phyloP scores from a whole-genome alignment of 2,888 invertebrate species.

The Plagodis pulveraria region DNA sequence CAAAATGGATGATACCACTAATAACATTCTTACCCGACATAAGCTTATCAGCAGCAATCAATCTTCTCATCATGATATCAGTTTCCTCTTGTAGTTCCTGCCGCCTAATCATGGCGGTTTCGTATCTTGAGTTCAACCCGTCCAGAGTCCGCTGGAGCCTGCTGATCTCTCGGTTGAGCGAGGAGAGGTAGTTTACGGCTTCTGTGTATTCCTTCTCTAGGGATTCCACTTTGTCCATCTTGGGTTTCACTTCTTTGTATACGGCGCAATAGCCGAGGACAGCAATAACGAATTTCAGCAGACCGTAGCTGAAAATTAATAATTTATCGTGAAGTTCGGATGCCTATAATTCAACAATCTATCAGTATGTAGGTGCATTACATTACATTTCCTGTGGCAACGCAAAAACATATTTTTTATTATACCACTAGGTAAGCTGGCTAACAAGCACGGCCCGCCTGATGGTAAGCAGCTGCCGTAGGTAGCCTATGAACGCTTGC shows the following conservation, averaged over 20 bases:
- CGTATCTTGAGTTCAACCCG: slow-evolving; percentile 90
- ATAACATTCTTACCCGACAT: slow-evolving; percentile 80
- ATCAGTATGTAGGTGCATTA: too few relatives aligned
- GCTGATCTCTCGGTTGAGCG: slow-evolving; percentile 90
- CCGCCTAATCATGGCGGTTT: slow-evolving; percentile 88
- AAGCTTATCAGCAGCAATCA: slow-evolving; percentile 94
- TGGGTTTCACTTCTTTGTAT: slow-evolving; percentile 93
- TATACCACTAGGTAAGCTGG: too few relatives aligned
- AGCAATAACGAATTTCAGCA: slow-evolving; percentile 93
- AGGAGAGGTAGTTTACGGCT: slow-evolving; percentile 85
- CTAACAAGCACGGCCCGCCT: too few relatives aligned
- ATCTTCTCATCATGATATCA: slow-evolving; percentile 90
- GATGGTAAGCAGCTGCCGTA: too few relatives aligned
- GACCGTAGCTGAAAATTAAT: slow-evolving; percentile 82
- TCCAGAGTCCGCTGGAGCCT: slow-evolving; percentile 89
- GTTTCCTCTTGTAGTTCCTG: slow-evolving; percentile 92
- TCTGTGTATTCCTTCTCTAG: slow-evolving; percentile 89
- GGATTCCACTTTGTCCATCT: slow-evolving; percentile 92
- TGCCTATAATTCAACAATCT: too few relatives aligned
- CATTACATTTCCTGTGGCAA: too few relatives aligned
- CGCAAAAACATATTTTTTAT: too few relatives aligned
- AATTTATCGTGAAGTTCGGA: background rate
- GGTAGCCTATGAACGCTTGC: too few relatives aligned
- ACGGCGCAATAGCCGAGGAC: slow-evolving; percentile 96
- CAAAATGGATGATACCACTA: background rate